Percentiles rank a stretch among this genome's conserved stretches.
Conservation (phyloP, 1,140 invertebrate species). For the Gyrodactylus bullatarudis region DNA sequence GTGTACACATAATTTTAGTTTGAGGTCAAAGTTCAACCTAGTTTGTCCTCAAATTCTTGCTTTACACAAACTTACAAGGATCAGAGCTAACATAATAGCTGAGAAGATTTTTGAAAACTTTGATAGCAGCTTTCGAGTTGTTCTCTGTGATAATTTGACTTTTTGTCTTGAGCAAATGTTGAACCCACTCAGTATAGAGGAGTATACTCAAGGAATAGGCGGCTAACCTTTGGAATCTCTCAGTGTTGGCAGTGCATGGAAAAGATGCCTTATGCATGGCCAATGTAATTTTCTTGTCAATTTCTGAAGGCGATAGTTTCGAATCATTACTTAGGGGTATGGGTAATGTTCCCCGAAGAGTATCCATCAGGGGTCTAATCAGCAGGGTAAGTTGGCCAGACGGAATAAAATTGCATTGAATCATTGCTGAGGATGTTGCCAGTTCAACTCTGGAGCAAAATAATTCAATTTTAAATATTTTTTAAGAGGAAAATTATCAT, state of each 20-base stretch:
- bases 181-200: background rate
- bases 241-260: background rate
- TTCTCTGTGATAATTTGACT: background rate
- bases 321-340: background rate
- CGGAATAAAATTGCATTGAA: background rate
- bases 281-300: background rate
- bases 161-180: background rate
- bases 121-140: background rate
- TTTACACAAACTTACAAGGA: background rate
- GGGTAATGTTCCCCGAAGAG: background rate
- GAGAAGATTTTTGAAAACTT: background rate
- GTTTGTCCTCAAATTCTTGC: no score
- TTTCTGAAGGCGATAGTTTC: background rate
- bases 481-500: background rate
- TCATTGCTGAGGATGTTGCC: background rate
- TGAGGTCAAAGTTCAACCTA: no score
- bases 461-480: background rate
- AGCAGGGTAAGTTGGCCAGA: background rate
- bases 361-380: background rate
- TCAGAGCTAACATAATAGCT: background rate
- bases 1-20: no score
- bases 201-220: background rate
- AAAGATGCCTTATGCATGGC: background rate
- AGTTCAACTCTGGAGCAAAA: background rate
- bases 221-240: background rate